Evolutionary conservation across 2,797 vertebrate genomes (phyloP).

Genomic region (Neostethus bicornis): DNA sequence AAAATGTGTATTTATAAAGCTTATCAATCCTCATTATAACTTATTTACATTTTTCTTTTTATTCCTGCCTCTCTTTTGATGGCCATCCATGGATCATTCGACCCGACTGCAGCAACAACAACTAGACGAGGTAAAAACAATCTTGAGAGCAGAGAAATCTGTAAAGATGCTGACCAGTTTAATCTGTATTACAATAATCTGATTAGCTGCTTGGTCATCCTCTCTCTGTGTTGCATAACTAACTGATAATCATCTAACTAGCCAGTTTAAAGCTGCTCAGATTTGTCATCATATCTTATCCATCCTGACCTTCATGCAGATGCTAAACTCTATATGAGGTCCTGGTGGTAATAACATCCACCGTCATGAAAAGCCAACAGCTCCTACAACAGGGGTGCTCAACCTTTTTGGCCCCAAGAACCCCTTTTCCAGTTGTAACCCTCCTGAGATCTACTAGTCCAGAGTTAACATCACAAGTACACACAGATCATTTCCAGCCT

Average conservation of each 20-base stretch:
- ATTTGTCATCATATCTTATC: slow-evolving; percentile 21
- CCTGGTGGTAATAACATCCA: too few species aligned
- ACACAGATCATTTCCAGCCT: too few species aligned
- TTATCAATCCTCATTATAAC: too few species aligned
- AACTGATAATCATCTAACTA: slow-evolving; percentile 16
- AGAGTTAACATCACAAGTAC: too few species aligned
- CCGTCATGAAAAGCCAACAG: too few species aligned
- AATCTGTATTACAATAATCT: slow-evolving; percentile 48
- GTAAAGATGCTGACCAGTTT: slow-evolving; percentile 19
- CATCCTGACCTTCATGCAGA: slow-evolving; percentile 12
- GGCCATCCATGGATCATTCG: slow-evolving; percentile 14
- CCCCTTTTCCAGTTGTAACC: too few species aligned
- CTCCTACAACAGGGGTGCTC: too few species aligned
- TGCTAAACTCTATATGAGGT: too few species aligned
- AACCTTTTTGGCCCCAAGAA: too few species aligned
- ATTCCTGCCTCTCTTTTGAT: slow-evolving; percentile 7
- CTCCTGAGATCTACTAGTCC: too few species aligned
- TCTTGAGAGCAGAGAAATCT: slow-evolving; percentile 4
- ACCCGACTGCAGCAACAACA: slow-evolving; percentile 61
- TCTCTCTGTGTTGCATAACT: neutral
- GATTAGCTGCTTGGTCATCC: slow-evolving; percentile 13
- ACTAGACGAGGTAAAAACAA: slow-evolving; percentile 70
- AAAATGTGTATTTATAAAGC: too few species aligned
- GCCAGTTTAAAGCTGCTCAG: slow-evolving; percentile 37
- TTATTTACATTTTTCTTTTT: slow-evolving; percentile 4